Base-by-base conservation (phyloP, 2,113 vertebrate genomes). In the Aldabrachelys gigantea region DNA sequence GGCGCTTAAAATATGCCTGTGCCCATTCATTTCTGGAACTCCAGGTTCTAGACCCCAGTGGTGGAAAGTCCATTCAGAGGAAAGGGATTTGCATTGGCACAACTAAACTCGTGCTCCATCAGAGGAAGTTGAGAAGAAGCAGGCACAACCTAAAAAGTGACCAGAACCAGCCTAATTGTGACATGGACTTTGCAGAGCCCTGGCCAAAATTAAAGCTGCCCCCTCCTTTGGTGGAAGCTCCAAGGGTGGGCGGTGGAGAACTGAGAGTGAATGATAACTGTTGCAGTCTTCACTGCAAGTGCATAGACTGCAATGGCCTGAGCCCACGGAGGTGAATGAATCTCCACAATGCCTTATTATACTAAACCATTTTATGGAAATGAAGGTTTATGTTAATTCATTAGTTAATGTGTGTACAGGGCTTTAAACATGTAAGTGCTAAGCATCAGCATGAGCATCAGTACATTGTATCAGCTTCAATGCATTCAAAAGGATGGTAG, bases 331-430 rank as follows among this genome's bases (percentile, higher is more conserved):
- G 80, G 88, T 27, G 54, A 94, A 90, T 27, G 16, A 90, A 96
- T 86, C 82, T 84, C 95, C 91, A 92, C 69, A 91, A 49, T 59
- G 44, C 50, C 56, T 75, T 80, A 91, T 47, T 93, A 84, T 89
- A 88, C 82, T 91, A 94, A 95, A 72, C 41, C 38, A 53, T 25
- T 35, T 94, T 87, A 96, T 82, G 78, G 92, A 96, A 97, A 94
- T 92, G 27, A 90, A 80, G 94, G 88, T 91, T 97, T 94, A 89
- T 72, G 54, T 80, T 94, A 89, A 72, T 91, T 89, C 94, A 29
- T 76, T 69, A n/a, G 16, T n/a, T 89, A 87, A 69, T 84, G 41
- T 89, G 92, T 91, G 47, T 69, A 82, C 86, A 90, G 76, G 89
- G 49, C 59, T 92, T 59, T 35, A 90, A 96, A 91, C 52, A 85